These are phyloP conservation scores for Xestia rhomboidea DNA, from an alignment of 2,888 invertebrate genomes.

Conservation along the genomic window DNA sequence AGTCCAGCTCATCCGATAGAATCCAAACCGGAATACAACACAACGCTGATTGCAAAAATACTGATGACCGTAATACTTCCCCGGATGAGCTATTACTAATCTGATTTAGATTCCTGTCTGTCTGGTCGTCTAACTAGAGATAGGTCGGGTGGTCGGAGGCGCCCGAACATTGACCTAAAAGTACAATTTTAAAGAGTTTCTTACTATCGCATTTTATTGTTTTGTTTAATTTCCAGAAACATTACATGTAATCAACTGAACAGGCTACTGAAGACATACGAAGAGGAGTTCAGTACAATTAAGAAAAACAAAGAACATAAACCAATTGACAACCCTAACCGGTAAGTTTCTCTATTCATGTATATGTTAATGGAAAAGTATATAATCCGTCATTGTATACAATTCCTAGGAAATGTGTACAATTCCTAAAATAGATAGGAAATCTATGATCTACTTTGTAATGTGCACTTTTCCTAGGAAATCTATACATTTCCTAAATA, in stretches of 20 bases:
- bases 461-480: too few species aligned
- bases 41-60: not conserved
- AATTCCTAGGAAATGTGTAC: too few species aligned
- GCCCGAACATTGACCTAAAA: not conserved
- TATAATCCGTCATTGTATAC: too few species aligned
- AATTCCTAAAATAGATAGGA: too few species aligned
- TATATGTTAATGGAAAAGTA: not conserved
- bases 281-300: slow-evolving; percentile 90
- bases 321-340: slow-evolving; percentile 62
- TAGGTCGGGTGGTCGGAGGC: too few species aligned
- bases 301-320: slow-evolving; percentile 72
- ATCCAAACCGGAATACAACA: not conserved
- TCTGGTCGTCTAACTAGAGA: not conserved
- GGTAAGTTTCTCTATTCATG: slow-evolving; percentile 60
- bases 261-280: slow-evolving; percentile 90
- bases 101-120: not conserved
- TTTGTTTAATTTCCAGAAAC: slow-evolving; percentile 73
- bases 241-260: slow-evolving; percentile 88
- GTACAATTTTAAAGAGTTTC: not conserved
- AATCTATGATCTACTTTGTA: too few species aligned
- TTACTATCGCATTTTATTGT: not conserved
- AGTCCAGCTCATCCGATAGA: too few species aligned
- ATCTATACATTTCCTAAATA: too few species aligned
- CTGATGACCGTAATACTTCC: not conserved
- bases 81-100: not conserved